Conservation (phyloP, 2,797 vertebrate species). For the Pelobates cultripes region DNA sequence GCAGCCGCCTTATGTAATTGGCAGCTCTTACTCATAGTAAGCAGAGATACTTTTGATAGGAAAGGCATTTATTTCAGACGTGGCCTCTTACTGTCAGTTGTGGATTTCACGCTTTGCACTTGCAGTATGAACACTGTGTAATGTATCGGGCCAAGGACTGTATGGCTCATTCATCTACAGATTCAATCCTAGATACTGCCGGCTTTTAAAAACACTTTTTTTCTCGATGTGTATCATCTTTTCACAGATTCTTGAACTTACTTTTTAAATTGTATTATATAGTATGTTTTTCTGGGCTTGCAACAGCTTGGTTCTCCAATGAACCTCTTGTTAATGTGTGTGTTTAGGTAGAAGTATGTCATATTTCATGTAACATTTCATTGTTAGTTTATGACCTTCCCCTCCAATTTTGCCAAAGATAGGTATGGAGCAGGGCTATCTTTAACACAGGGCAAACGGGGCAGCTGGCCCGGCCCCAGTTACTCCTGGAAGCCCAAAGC, state of each 20-base stretch:
- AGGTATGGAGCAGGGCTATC: too few relatives aligned
- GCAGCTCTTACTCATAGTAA: constrained; percentile 38
- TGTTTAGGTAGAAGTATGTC: too few relatives aligned
- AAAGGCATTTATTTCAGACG: constrained; percentile 42
- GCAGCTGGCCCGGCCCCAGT: too few relatives aligned
- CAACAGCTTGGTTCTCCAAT: too few relatives aligned
- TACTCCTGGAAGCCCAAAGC: too few relatives aligned
- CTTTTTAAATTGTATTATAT: too few relatives aligned
- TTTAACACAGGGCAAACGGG: too few relatives aligned
- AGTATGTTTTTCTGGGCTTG: too few relatives aligned
- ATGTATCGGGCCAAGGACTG: constrained; percentile 13
- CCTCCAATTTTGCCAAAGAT: too few relatives aligned
- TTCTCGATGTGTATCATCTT: constrained; percentile 17
- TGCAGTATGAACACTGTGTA: constrained; percentile 46
- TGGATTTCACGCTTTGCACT: constrained; percentile 45
- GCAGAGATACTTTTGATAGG: constrained; percentile 49
- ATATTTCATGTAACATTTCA: too few relatives aligned
- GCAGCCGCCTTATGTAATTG: constrained; percentile 21
- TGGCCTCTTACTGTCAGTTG: constrained; percentile 41
- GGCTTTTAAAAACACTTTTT: neutral
- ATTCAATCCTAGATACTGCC: constrained; percentile 27
- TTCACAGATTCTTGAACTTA: neutral
- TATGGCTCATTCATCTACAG: constrained; percentile 27
- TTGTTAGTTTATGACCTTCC: too few relatives aligned
- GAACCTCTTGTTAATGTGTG: too few relatives aligned